Conservation (phyloP, 2,888 invertebrate species). For the Yponomeuta malinellus region DNA sequence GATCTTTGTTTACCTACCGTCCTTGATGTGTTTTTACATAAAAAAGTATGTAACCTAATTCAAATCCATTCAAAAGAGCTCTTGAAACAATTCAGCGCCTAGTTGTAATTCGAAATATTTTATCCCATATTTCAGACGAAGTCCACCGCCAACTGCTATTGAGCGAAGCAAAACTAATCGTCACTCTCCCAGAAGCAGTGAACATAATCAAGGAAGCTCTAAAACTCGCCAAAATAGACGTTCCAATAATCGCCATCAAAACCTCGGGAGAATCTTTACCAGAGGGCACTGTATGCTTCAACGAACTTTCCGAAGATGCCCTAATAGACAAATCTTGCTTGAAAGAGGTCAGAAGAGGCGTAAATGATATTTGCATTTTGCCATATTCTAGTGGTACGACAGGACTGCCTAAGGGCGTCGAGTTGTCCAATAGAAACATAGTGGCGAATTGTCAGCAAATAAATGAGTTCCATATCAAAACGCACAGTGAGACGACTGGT, state of each 20-base stretch:
- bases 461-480: constrained; percentile 40
- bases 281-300: constrained; percentile 75
- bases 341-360: constrained; percentile 53
- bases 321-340: constrained; percentile 72
- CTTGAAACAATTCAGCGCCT: no score
- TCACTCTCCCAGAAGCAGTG: constrained; percentile 75
- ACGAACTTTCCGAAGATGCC: constrained; percentile 76
- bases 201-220: constrained; percentile 64
- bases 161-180: constrained; percentile 77
- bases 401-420: constrained; percentile 87
- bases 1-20: no score
- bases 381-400: constrained; percentile 94
- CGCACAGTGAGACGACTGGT: constrained; percentile 59
- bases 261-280: constrained; percentile 50
- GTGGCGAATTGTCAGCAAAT: constrained; percentile 68
- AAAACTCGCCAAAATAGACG: constrained; percentile 56
- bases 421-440: constrained; percentile 78
- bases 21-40: no score
- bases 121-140: constrained; percentile 77
- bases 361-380: constrained; percentile 79
- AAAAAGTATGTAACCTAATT: no score
- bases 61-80: no score
- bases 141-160: constrained; percentile 78
- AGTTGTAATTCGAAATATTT: neutral
- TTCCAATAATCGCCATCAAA: constrained; percentile 74